Base-by-base conservation (phyloP, 2,888 invertebrate species). In the Diplolepis rosae region DNA sequence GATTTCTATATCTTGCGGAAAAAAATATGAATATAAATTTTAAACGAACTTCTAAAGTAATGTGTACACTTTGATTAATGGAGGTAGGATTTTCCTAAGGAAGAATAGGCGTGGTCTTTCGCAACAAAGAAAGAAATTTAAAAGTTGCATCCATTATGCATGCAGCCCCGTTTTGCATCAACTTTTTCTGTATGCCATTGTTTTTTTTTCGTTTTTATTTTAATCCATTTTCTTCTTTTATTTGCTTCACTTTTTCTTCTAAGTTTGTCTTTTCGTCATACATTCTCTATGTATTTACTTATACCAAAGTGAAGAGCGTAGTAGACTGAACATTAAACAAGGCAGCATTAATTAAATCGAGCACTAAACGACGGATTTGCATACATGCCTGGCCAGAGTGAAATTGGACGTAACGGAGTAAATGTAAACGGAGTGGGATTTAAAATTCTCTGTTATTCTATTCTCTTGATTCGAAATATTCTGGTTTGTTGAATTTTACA, bases 101-200 rank as follows among this genome's bases (percentile, higher is more conserved):
- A 61, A 61, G 24, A 61, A 61, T n/a, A 61, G 35, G 22, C 9
- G 65, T 50, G 68, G 67, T 70, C 71, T 71, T 69, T 65, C 66
- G 61, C 54, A 56, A 68, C 61, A 71, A 69, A 71, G 68, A 61
- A 69, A 68, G 56, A 70, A n/a, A 68, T 74, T 74, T 77, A 74
- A 75, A 77, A 76, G 71, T 73, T 71, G 56, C 35, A 79, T 81
- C 73, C 74, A 84, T 85, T 85, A 85, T 85, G 82, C 83, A 85
- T 84, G 77, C 78, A 75, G 77, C 81, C 78, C 73, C 79, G 66
- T 83, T 82, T 74, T 71, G 69, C 74, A 72, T 76, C 69, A 66
- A 68, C 69, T 74, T 72, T 78, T 80, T 81, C 80, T 80, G 74
- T 80, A 69, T 74, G 76, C 73, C 65, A 68, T 70, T 72, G 71